Conservation (phyloP, 2,888 invertebrate genomes). For the Pteria penguin region DNA sequence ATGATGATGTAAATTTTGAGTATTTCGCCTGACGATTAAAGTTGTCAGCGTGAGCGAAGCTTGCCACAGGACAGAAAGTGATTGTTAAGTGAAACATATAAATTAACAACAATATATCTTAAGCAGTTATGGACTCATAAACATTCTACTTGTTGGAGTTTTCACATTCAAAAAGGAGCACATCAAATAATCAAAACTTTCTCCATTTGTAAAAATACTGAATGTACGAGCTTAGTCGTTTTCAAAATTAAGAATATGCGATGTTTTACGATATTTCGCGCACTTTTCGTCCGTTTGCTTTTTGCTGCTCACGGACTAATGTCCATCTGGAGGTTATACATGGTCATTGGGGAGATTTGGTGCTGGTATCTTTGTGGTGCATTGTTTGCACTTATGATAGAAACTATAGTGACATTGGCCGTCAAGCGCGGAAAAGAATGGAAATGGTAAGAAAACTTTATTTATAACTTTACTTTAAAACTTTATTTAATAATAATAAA, state of each 20-base stretch:
- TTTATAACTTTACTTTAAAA: no score
- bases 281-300: conserved; percentile 72
- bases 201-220: no score
- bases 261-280: conserved; percentile 68
- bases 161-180: no score
- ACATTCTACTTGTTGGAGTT: no score
- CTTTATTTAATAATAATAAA: no score
- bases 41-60: no score
- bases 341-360: conserved; percentile 85
- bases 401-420: conserved; percentile 93
- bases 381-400: conserved; percentile 89
- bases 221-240: no score
- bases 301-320: conserved; percentile 89
- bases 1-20: background rate
- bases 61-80: no score
- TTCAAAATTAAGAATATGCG: conserved; percentile 49
- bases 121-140: no score
- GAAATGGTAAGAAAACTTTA: conserved; percentile 92
- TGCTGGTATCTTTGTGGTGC: conserved; percentile 94
- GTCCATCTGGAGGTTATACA: conserved; percentile 94
- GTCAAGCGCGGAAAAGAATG: conserved; percentile 96
- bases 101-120: no score
- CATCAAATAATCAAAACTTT: no score
- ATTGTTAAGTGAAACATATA: no score
- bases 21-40: background rate